A percentile compares a stretch with the other conserved stretches of the same genome.
phyloP scores from a whole-genome alignment of 2,113 vertebrate genomes.

The Chauna torquata region DNA sequence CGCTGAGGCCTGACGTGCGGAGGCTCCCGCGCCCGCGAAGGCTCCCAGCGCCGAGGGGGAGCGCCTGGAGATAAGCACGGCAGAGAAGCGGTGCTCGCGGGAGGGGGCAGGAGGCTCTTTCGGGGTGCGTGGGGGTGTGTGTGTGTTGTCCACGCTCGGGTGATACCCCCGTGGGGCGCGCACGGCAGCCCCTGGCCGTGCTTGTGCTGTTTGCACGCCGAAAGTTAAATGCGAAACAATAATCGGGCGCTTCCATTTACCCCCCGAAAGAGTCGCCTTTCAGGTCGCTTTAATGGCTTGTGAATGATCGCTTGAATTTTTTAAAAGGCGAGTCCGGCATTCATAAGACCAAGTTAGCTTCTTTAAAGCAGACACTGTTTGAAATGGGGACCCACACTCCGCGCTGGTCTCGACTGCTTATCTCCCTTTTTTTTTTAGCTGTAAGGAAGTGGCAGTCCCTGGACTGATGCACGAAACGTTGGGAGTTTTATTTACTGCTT shows the following conservation, averaged over 20 bases:
- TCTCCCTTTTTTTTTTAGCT: not conserved
- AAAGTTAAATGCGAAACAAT: constrained; percentile 15
- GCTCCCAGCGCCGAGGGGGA: not conserved
- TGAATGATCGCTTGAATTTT: constrained; percentile 71
- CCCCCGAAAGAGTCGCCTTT: not conserved
- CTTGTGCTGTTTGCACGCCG: not conserved
- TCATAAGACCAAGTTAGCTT: constrained; percentile 47
- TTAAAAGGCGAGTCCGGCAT: constrained; percentile 50
- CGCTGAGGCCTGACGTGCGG: not conserved
- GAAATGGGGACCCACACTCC: constrained; percentile 47
- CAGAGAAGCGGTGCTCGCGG: not conserved
- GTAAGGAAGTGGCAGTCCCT: constrained; percentile 36
- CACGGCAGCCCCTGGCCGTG: not conserved
- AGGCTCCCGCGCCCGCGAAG: not conserved
- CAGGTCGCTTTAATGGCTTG: constrained; percentile 66
- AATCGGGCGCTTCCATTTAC: not conserved
- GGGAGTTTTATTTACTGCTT: constrained; percentile 53
- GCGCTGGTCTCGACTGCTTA: constrained; percentile 17
- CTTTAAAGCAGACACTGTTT: constrained; percentile 36
- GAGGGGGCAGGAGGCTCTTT: not conserved
- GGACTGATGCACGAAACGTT: not conserved
- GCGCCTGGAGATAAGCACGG: not conserved
- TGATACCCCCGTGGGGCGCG: not conserved
- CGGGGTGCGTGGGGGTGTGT: not conserved
- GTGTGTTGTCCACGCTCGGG: not conserved